Percentiles rank a stretch among this genome's conserved stretches.
These are phyloP conservation scores for Clanis bilineata DNA, from an alignment of 2,888 invertebrate genomes.

Conservation along the genomic window DNA sequence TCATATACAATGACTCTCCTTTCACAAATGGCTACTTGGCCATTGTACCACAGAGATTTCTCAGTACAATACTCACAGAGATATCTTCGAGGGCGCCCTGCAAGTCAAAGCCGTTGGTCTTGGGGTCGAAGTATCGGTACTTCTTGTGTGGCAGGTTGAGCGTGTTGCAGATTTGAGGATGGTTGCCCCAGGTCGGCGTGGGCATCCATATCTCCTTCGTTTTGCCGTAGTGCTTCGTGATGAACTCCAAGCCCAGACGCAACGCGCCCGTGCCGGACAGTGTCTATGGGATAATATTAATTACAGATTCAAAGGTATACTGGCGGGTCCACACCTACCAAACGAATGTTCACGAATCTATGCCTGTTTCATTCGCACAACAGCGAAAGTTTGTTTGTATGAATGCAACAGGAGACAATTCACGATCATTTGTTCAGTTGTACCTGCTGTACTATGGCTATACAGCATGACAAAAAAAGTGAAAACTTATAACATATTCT, in stretches of 20 bases:
- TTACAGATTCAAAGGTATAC: neutral
- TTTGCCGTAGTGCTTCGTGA: constrained; percentile 90
- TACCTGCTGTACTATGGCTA: no score
- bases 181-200: constrained; percentile 98
- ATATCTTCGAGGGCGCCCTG: constrained; percentile 95
- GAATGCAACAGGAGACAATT: no score
- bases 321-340: no score
- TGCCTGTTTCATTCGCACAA: no score
- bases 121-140: constrained; percentile 97
- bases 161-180: constrained; percentile 96
- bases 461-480: no score
- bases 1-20: no score
- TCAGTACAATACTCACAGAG: constrained; percentile 84
- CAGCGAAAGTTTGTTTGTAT: no score
- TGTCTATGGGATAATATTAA: constrained; percentile 81
- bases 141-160: constrained; percentile 92
- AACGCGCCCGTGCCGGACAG: constrained; percentile 98
- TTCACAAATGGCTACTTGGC: no score
- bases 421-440: no score
- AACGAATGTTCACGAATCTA: no score
- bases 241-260: constrained; percentile 94
- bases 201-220: constrained; percentile 94
- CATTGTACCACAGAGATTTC: no score
- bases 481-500: no score
- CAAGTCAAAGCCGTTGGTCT: constrained; percentile 96